Base-by-base conservation (phyloP, 2,113 vertebrate genomes). In the Neogobius melanostomus region DNA sequence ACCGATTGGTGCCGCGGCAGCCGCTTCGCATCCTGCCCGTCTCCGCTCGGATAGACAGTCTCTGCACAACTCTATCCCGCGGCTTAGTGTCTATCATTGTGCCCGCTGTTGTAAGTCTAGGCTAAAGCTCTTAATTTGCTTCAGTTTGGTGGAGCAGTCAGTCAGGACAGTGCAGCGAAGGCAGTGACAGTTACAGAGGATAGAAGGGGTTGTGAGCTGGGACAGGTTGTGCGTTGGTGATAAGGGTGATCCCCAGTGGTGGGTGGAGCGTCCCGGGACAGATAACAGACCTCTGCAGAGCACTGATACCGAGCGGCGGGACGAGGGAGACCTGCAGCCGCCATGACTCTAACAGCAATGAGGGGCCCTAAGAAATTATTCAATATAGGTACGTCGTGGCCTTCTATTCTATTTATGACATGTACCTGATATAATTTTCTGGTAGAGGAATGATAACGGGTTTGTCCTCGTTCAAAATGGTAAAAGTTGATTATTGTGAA, bases 181-280 rank as follows among this genome's bases (percentile, higher is more conserved):
- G 52, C 21, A 7, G 56, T 42, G 69, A 72, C 70, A 46, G 62
- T 56, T 79, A 44, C 70, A 56, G 54, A 43, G 73, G 60, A 79
- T 73, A 16, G 49, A 6, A 61, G 69, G 12, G 68, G 10, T 12
- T 44, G 63, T 3, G 64, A 36, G 60, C 10, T 54, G 52, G 54
- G 54, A 12, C 69, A 80, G 81, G 83, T 87, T 77, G 82, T 90
- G 88, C 78, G 70, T 9, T 44, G 48, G 73, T 78, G 93, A 94
- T 93, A 93, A 94, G 89, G 83, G 85, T 56, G 75, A 88, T 89
- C 88, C 89, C 85, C 79, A 12, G 68, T 56, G 82, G 84, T 86
- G 90, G 92, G 91, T 91, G 90, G 91, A 87, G 89, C 81, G 21
- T 90, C 73, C 61, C 61, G 42, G 16, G 51, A 11, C 76, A 75